Conservation (phyloP, 2,888 invertebrate species). For the Eilema griseolum region DNA sequence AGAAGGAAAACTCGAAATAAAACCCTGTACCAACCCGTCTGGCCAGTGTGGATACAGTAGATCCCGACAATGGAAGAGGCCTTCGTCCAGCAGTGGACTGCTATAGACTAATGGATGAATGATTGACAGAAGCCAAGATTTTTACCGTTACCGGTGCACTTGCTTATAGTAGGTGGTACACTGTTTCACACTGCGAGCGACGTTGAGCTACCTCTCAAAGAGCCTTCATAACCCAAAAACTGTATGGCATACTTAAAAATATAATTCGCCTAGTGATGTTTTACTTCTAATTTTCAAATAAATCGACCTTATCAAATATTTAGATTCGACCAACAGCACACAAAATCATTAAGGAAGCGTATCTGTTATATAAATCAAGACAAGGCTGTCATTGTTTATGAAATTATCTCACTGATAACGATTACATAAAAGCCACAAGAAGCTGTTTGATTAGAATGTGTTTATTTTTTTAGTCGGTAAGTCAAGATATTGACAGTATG, state of each 20-base stretch:
- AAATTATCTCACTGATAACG: constrained; percentile 28
- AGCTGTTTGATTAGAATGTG: constrained; percentile 3
- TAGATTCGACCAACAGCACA: neutral
- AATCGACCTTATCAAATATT: constrained; percentile 2
- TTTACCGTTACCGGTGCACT: no score
- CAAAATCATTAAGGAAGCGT: constrained; percentile 12
- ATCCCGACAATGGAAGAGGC: no score
- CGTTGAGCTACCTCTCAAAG: neutral
- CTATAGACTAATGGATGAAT: no score
- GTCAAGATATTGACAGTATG: neutral
- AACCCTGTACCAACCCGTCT: no score
- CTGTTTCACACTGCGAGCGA: neutral
- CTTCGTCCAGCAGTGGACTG: no score
- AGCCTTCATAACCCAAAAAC: neutral
- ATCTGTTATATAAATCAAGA: constrained; percentile 27
- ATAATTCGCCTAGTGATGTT: neutral
- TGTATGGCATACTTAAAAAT: neutral
- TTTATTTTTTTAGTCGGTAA: constrained; percentile 5
- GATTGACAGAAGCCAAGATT: no score
- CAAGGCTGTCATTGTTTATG: constrained; percentile 36
- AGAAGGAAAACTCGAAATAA: no score
- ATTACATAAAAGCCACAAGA: constrained; percentile 17
- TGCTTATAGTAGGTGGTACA: no score
- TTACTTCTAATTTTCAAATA: neutral
- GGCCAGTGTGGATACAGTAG: no score